Evolutionary conservation across 1,140 invertebrate genomes (phyloP).

Genomic region (Sminthurides bifidus): DNA sequence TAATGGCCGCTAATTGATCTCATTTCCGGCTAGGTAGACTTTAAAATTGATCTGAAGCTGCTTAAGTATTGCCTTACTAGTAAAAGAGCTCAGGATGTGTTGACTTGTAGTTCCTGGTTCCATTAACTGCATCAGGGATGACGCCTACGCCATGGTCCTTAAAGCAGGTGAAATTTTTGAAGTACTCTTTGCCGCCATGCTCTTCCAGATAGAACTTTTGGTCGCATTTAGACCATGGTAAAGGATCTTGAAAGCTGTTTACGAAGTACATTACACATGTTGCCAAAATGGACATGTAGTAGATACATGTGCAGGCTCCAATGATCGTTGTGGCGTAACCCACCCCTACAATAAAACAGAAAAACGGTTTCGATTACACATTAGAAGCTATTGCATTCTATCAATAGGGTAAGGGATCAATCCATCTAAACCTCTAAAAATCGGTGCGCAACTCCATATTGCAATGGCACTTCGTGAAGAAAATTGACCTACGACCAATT

Average conservation of each 20-base stretch:
- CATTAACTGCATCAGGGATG: constrained; percentile 49
- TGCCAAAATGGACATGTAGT: constrained; percentile 38
- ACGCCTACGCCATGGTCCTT: constrained; percentile 50
- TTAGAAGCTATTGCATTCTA: too few relatives aligned
- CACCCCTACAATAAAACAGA: constrained; percentile 33
- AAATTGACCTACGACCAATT: constrained; percentile 44
- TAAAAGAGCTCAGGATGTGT: constrained; percentile 1
- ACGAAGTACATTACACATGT: constrained; percentile 20
- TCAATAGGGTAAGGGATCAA: neutral
- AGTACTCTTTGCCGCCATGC: neutral
- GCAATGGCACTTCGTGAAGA: constrained; percentile 35
- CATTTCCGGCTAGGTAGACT: too few relatives aligned
- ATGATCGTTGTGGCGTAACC: constrained; percentile 37
- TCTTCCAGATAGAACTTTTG: neutral
- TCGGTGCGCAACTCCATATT: constrained; percentile 36
- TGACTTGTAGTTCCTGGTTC: neutral
- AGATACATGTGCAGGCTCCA: constrained; percentile 34
- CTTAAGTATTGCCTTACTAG: constrained; percentile 1
- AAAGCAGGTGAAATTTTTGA: neutral
- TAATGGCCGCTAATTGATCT: too few relatives aligned
- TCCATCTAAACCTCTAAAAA: constrained; percentile 34
- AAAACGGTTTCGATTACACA: too few relatives aligned
- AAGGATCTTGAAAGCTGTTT: neutral
- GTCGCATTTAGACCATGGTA: constrained; percentile 4
- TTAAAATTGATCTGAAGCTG: constrained; percentile 35